Conservation (phyloP, 2,113 vertebrate species). For the Leptodactylus fuscus region DNA sequence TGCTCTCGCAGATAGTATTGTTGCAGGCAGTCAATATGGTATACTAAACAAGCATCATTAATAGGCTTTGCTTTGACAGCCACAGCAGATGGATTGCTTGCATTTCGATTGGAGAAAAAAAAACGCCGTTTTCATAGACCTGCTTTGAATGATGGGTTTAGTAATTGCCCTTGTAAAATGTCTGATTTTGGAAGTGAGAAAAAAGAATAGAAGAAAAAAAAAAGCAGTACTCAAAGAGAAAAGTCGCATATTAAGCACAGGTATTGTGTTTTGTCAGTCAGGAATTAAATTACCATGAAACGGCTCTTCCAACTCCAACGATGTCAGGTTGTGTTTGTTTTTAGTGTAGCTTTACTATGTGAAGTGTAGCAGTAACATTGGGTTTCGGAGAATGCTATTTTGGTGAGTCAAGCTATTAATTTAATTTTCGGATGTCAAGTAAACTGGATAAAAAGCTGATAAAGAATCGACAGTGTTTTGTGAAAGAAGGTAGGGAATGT, state of each 20-base stretch:
- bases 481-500: background rate
- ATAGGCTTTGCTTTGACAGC: slow-evolving; percentile 68
- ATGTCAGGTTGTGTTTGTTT: slow-evolving; percentile 31
- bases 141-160: slow-evolving; percentile 72
- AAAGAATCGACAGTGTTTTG: background rate
- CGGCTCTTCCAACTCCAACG: background rate
- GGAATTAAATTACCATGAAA: slow-evolving; percentile 34
- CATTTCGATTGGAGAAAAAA: slow-evolving; percentile 71
- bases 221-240: background rate
- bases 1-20: slow-evolving; percentile 62
- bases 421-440: background rate
- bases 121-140: slow-evolving; percentile 71
- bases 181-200: slow-evolving; percentile 60
- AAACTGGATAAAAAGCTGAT: background rate
- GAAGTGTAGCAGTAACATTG: background rate
- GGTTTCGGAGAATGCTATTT: background rate
- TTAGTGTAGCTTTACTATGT: slow-evolving; percentile 2
- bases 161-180: slow-evolving; percentile 72
- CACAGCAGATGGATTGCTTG: slow-evolving; percentile 70
- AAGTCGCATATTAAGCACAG: slow-evolving; percentile 42
- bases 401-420: background rate
- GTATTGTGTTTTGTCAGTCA: slow-evolving; percentile 55
- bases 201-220: slow-evolving; percentile 49
- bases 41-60: slow-evolving; percentile 64
- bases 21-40: slow-evolving; percentile 63